phyloP scores from a whole-genome alignment of 2,113 vertebrate genomes.

The Rallus limicola region DNA sequence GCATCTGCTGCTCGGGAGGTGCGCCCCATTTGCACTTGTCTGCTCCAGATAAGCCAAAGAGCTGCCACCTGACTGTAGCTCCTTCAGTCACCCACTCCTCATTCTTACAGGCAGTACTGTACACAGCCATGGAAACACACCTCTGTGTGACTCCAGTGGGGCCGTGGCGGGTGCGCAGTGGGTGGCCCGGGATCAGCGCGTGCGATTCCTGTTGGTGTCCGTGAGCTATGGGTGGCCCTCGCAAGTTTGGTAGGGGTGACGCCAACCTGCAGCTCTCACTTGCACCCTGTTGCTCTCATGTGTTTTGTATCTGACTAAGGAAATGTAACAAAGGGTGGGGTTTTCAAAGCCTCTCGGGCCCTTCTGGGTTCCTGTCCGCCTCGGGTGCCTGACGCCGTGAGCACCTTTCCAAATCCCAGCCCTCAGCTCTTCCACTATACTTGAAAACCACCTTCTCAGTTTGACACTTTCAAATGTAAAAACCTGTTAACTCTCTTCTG shows the following conservation, averaged over 20 bases:
- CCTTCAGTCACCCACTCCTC: background rate
- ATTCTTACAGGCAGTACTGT: slow-evolving; percentile 28
- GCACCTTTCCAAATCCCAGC: slow-evolving; percentile 35
- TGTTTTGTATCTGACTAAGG: slow-evolving; percentile 49
- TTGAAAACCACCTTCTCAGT: slow-evolving; percentile 33
- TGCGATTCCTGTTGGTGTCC: background rate
- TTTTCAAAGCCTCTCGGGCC: background rate
- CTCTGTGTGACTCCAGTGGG: background rate
- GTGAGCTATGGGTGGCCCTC: background rate
- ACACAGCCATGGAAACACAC: background rate
- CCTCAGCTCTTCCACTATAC: slow-evolving; percentile 26
- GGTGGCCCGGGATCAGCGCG: background rate
- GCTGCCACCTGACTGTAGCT: background rate
- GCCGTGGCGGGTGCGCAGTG: background rate
- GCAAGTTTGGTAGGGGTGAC: background rate
- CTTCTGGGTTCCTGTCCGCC: background rate
- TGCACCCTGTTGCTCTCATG: background rate
- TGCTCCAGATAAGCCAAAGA: slow-evolving; percentile 67
- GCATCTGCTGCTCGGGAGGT: background rate
- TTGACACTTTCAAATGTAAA: background rate
- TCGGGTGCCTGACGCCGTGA: background rate
- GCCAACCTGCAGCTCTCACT: background rate
- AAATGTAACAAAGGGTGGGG: slow-evolving; percentile 21
- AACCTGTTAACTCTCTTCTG: background rate
- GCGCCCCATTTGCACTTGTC: background rate